phyloP scores from a whole-genome alignment of 1,140 invertebrate genomes.

The Drosophila kohkoa region DNA sequence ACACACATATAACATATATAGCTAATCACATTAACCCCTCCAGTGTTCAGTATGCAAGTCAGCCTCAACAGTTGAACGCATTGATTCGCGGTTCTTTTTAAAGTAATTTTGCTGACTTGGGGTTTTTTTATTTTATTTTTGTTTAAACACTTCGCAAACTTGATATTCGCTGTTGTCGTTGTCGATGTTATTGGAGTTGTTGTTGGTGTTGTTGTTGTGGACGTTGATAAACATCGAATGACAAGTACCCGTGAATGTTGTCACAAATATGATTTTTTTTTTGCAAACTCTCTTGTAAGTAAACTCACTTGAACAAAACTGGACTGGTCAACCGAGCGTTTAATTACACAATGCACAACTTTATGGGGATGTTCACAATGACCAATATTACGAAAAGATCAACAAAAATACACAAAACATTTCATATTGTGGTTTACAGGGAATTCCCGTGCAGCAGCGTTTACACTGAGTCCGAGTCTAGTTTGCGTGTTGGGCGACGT shows the following conservation, averaged over 20 bases:
- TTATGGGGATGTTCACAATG: background rate
- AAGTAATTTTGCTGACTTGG: slow-evolving; percentile 33
- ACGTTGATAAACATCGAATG: slow-evolving; percentile 17
- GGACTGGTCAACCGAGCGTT: background rate
- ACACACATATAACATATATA: slow-evolving; percentile 1
- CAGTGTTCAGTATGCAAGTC: slow-evolving; percentile 39
- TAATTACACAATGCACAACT: slow-evolving; percentile 6
- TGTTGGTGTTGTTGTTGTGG: background rate
- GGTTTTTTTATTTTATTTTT: slow-evolving; percentile 14
- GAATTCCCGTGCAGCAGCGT: slow-evolving; percentile 20
- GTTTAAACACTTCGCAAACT: slow-evolving; percentile 9
- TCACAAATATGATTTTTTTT: slow-evolving; percentile 6
- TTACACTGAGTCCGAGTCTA: background rate
- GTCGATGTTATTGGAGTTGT: background rate
- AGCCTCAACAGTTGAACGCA: slow-evolving; percentile 34
- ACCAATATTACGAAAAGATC: background rate
- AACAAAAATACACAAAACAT: background rate
- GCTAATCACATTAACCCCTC: slow-evolving; percentile 4
- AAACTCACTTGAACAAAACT: background rate
- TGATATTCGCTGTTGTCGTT: slow-evolving; percentile 6
- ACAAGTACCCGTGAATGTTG: slow-evolving; percentile 28
- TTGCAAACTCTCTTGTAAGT: slow-evolving; percentile 10
- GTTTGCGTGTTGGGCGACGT: slow-evolving; percentile 16
- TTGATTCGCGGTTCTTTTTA: slow-evolving; percentile 39
- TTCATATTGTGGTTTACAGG: slow-evolving; percentile 5